Conservation (phyloP, 2,113 vertebrate genomes). For the Himantopus leucocephalus region DNA sequence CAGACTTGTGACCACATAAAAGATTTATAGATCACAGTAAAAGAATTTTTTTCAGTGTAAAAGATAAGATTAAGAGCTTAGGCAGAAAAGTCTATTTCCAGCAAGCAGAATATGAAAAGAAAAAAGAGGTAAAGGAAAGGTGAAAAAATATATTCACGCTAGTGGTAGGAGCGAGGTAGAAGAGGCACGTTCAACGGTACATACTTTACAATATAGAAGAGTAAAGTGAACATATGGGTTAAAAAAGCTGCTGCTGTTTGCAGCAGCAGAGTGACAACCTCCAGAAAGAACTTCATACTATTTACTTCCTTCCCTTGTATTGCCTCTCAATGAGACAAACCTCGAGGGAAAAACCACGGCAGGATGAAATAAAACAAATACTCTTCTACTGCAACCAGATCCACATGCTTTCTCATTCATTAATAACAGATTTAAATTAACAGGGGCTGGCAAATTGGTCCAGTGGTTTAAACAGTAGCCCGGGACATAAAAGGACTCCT, state of each 20-base stretch:
- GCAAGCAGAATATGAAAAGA: neutral
- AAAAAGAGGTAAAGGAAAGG: neutral
- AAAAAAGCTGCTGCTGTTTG: neutral
- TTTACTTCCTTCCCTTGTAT: neutral
- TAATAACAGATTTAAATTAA: conserved; percentile 8
- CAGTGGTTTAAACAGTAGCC: conserved; percentile 17
- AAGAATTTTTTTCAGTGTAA: neutral
- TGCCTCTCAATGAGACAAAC: neutral
- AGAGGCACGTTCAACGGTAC: accelerated
- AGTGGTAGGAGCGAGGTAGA: neutral
- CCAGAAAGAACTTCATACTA: neutral
- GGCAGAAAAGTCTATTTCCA: neutral
- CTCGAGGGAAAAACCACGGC: neutral
- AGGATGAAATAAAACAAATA: neutral
- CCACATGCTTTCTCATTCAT: neutral
- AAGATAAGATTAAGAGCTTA: neutral
- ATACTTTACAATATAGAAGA: neutral
- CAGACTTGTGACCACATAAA: neutral
- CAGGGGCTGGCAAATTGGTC: conserved; percentile 7
- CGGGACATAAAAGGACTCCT: conserved; percentile 26
- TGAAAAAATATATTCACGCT: neutral
- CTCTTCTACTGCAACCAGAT: neutral
- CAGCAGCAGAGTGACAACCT: neutral
- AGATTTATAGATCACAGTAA: neutral
- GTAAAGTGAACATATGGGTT: neutral